phyloP scores from a whole-genome alignment of 2,888 invertebrate species.

The Auanema freiburgensis region DNA sequence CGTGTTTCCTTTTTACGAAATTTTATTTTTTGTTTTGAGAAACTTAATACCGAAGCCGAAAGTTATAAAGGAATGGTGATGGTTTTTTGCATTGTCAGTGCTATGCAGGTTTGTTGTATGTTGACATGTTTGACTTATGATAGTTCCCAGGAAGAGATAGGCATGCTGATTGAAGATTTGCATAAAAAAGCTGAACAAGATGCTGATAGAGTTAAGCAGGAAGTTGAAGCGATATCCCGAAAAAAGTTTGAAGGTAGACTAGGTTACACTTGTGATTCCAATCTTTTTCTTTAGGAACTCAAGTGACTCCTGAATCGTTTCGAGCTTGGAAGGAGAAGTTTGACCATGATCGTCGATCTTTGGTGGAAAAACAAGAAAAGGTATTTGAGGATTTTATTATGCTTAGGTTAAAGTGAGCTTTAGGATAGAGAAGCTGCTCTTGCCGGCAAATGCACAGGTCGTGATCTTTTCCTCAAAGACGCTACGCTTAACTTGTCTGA shows the following conservation, averaged over 20 bases:
- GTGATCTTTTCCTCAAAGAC: conserved; percentile 89
- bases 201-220: conserved; percentile 38
- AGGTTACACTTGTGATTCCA: too few relatives aligned
- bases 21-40: conserved; percentile 12
- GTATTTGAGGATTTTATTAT: conserved; percentile 17
- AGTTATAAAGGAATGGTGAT: conserved; percentile 95
- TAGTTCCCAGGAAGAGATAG: conserved; percentile 44
- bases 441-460: conserved; percentile 70
- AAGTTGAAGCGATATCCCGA: conserved; percentile 65
- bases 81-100: conserved; percentile 91
- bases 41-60: conserved; percentile 69
- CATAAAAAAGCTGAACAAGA: conserved; percentile 33
- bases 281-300: conserved; percentile 76
- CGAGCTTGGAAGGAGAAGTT: conserved; percentile 89
- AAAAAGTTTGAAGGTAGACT: conserved; percentile 80
- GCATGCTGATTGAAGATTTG: conserved; percentile 33
- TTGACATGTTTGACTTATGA: background rate
- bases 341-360: conserved; percentile 77
- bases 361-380: conserved; percentile 45
- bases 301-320: conserved; percentile 92
- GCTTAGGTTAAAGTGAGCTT: conserved; percentile 4
- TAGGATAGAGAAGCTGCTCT: conserved; percentile 48
- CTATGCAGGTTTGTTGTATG: conserved; percentile 73
- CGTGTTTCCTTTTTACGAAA: background rate
- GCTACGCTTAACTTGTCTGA: conserved; percentile 86